Evolutionary conservation across 2,113 vertebrate genomes (phyloP), one percentile per base, ranked within the genome.

Genomic region (Orthonyx spaldingii): DNA sequence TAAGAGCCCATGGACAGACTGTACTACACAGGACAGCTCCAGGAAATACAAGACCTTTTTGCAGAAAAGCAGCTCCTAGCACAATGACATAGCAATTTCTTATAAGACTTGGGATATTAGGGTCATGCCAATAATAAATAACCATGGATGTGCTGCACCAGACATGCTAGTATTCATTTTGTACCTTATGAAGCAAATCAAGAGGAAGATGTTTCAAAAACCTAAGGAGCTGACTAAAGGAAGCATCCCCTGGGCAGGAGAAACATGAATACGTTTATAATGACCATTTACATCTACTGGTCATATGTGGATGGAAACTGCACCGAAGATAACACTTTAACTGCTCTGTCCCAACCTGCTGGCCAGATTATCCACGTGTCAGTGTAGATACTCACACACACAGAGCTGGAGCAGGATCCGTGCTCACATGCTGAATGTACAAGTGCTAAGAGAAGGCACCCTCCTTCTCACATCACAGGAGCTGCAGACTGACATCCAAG

Each of bases 261-360:
- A 91, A 90, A 60, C 7, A 11, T 4, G 11, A 71, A 64, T 12
- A 18, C 16, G n/a, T 64, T 75, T n/a, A 41, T 8, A 59, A 18
- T 11, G 28, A 12, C 9, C 35, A 33, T 11, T 50, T n/a, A 47
- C 13, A 49, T 39, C 33, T 10, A 33, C 5, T 15, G 37, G 37
- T 33, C 0, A 0, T 4, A 24, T 11, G 12, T 49, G 1, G 2
- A 11, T 10, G 20, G 22, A 57, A 61, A 16, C 5, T 52, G 28
- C 42, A 71, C 44, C 5, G 11, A 22, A 53, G 12, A 35, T 13
- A 27, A 59, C 7, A 32, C 69, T 91, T 79, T 15, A 81, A 19
- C 26, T 18, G 27, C n/a, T 47, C 9, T 41, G 52, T 74, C 49
- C 59, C 37, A 75, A 1, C 5, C 52, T 56, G 17, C n/a, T 37